A percentile compares a stretch with the other conserved stretches of the same genome.
phyloP scores from a whole-genome alignment of 1,140 invertebrate genomes.

The Ceratina calcarata region DNA sequence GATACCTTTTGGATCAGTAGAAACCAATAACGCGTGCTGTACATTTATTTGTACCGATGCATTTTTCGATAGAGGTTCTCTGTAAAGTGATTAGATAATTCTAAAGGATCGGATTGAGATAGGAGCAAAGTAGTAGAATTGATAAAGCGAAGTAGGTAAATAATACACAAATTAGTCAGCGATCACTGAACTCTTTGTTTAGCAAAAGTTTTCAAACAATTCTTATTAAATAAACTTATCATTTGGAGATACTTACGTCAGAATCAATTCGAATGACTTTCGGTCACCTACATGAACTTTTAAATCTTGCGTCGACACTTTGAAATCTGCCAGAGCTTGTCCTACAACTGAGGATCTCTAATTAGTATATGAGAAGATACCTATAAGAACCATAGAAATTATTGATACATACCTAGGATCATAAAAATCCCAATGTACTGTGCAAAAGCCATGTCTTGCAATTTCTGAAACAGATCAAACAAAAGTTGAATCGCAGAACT shows the following conservation, averaged over 20 bases:
- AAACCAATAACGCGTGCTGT: slow-evolving; percentile 72
- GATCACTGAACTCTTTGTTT: background rate
- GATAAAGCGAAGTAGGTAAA: background rate
- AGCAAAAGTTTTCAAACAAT: too few relatives aligned
- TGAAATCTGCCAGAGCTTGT: slow-evolving; percentile 54
- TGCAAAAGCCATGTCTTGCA: slow-evolving; percentile 34
- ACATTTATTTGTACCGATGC: slow-evolving; percentile 64
- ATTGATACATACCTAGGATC: slow-evolving; percentile 46
- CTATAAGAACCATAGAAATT: background rate
- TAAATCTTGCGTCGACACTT: slow-evolving; percentile 75
- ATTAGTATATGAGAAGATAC: background rate
- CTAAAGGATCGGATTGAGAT: background rate
- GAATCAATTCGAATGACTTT: slow-evolving; percentile 70
- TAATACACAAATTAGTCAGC: background rate
- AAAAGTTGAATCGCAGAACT: background rate
- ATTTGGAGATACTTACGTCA: slow-evolving; percentile 68
- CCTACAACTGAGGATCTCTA: slow-evolving; percentile 57
- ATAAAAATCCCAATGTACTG: slow-evolving; percentile 29
- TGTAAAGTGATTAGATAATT: slow-evolving; percentile 33
- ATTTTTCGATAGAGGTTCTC: slow-evolving; percentile 51
- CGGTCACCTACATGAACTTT: slow-evolving; percentile 71
- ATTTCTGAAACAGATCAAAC: slow-evolving; percentile 31
- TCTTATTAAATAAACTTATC: background rate
- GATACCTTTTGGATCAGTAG: slow-evolving; percentile 61
- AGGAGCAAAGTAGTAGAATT: background rate